These are phyloP conservation scores for Dryocosmus kuriphilus DNA, from an alignment of 2,888 invertebrate species.

Conservation along the genomic window DNA sequence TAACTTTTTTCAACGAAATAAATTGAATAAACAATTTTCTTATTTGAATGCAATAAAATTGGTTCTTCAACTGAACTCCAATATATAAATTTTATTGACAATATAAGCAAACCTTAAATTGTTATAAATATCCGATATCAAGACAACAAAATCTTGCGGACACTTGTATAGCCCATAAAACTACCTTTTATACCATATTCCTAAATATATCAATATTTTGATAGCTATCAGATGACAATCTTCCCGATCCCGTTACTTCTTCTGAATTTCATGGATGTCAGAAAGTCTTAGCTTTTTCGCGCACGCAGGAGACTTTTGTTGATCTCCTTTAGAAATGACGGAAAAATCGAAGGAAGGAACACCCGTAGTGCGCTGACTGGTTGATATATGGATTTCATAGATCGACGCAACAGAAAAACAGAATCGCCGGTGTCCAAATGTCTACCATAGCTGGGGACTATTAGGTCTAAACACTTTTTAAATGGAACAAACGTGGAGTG, in stretches of 20 bases:
- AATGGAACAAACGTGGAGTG: constrained; percentile 68
- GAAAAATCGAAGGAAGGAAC: constrained; percentile 62
- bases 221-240: constrained; percentile 20
- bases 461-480: constrained; percentile 71
- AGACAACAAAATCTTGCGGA: neutral
- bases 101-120: too few species aligned
- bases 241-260: constrained; percentile 25
- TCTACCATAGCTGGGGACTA: constrained; percentile 49
- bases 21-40: too few species aligned
- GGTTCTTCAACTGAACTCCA: too few species aligned
- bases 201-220: constrained; percentile 15
- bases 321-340: constrained; percentile 47
- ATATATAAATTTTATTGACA: too few species aligned
- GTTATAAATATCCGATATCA: too few species aligned
- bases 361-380: constrained; percentile 72
- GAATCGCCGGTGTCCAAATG: constrained; percentile 35
- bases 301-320: constrained; percentile 34
- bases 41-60: too few species aligned
- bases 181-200: neutral
- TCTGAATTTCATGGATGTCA: constrained; percentile 19
- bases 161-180: neutral
- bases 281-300: constrained; percentile 2
- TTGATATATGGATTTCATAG: constrained; percentile 69
- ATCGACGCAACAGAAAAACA: constrained; percentile 31
- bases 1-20: too few species aligned